Evolutionary conservation across 2,888 invertebrate genomes (phyloP).

Genomic region (Ornithoptera alexandrae): DNA sequence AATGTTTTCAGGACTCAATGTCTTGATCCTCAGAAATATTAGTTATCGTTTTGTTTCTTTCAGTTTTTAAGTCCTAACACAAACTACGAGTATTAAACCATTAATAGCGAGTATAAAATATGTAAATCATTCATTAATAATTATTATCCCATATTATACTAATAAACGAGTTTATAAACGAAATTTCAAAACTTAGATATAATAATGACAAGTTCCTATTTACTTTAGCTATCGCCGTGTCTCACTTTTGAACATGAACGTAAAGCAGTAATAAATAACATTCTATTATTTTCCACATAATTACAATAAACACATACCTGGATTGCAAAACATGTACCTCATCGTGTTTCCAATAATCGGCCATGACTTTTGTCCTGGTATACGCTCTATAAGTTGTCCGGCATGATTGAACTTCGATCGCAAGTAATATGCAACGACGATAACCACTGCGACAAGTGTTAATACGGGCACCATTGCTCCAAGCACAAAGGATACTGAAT

Average conservation of each 20-base stretch:
- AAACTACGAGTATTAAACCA: no score
- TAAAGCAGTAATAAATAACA: not conserved
- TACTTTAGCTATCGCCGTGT: no score
- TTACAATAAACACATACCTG: conserved; percentile 26
- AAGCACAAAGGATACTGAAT: not conserved
- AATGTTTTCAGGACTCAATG: no score
- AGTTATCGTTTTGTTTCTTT: no score
- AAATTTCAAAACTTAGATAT: no score
- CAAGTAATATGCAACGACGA: not conserved
- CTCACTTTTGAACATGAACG: not conserved
- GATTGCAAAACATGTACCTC: conserved; percentile 16
- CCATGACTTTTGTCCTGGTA: conserved; percentile 34
- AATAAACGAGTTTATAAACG: no score
- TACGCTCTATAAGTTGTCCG: conserved; percentile 26
- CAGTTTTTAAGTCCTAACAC: no score
- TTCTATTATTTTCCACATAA: not conserved
- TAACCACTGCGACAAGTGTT: not conserved
- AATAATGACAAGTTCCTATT: no score
- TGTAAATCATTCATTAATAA: no score
- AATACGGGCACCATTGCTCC: not conserved
- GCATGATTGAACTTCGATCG: not conserved
- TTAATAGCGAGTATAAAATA: no score
- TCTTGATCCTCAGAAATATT: no score
- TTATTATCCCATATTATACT: no score
- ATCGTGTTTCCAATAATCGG: conserved; percentile 33